Conservation (phyloP, 2,888 invertebrate genomes). For the Yponomeuta malinellus region DNA sequence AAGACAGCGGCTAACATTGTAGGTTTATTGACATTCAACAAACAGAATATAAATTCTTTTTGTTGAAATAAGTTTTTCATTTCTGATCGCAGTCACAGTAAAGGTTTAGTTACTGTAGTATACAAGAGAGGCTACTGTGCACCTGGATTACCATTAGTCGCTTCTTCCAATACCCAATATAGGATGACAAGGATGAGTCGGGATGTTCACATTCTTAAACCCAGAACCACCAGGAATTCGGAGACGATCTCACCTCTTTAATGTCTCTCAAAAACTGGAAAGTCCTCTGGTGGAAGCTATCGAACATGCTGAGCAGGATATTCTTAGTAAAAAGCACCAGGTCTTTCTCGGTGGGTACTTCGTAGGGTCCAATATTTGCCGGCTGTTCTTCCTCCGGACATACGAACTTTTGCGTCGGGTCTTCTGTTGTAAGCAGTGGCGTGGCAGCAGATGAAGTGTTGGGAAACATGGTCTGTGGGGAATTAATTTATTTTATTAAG, state of each 20-base stretch:
- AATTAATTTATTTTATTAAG: neutral
- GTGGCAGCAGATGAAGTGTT: neutral
- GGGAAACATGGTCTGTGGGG: neutral
- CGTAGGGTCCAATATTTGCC: conserved; percentile 45
- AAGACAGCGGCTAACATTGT: no score
- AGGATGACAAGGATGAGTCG: no score
- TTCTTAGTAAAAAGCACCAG: conserved; percentile 38
- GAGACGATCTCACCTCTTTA: conserved; percentile 34
- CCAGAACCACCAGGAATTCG: no score
- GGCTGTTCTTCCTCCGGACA: conserved; percentile 44
- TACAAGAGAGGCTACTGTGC: no score
- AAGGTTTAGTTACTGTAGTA: no score
- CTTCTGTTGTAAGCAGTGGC: neutral
- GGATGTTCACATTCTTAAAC: no score
- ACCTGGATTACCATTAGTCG: no score
- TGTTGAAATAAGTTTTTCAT: no score
- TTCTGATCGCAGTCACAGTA: no score
- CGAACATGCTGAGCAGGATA: conserved; percentile 35
- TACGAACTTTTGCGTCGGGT: neutral
- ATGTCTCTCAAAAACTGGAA: conserved; percentile 46
- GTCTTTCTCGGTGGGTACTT: conserved; percentile 50
- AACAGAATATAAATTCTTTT: no score
- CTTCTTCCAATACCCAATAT: no score
- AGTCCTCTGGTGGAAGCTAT: conserved; percentile 41
- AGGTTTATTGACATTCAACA: no score